Conservation (phyloP, 2,113 vertebrate species). For the Myiagra hebetior region DNA sequence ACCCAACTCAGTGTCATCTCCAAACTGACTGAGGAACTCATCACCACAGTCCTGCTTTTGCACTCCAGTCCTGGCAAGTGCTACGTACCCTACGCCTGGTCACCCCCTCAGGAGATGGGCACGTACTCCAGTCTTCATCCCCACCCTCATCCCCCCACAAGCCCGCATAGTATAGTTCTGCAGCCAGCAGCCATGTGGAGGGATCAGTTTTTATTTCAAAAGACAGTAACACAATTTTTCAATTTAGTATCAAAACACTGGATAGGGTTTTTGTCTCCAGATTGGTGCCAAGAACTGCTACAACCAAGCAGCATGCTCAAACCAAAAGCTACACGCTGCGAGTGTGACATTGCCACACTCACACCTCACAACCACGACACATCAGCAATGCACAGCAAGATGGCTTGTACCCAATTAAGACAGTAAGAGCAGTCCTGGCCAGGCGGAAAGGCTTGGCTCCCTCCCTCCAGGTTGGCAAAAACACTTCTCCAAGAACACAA, state of each 20-base stretch:
- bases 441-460: neutral
- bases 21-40: neutral
- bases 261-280: slow-evolving; percentile 37
- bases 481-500: slow-evolving; percentile 16
- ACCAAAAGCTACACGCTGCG: slow-evolving; percentile 30
- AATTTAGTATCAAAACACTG: slow-evolving; percentile 79
- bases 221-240: slow-evolving; percentile 61
- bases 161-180: rapidly evolving
- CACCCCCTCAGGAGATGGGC: neutral
- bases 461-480: slow-evolving; percentile 21
- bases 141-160: neutral
- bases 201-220: slow-evolving; percentile 77
- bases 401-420: slow-evolving; percentile 23
- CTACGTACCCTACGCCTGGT: neutral
- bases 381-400: neutral
- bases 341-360: neutral
- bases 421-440: slow-evolving; percentile 1
- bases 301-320: slow-evolving; percentile 49
- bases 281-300: slow-evolving; percentile 32
- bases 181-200: neutral
- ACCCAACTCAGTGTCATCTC: neutral
- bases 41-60: neutral
- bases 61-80: too few relatives aligned
- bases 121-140: neutral
- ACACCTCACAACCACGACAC: neutral